These are phyloP conservation scores for Colossoma macropomum DNA, from an alignment of 2,113 vertebrate species.

Conservation along the genomic window DNA sequence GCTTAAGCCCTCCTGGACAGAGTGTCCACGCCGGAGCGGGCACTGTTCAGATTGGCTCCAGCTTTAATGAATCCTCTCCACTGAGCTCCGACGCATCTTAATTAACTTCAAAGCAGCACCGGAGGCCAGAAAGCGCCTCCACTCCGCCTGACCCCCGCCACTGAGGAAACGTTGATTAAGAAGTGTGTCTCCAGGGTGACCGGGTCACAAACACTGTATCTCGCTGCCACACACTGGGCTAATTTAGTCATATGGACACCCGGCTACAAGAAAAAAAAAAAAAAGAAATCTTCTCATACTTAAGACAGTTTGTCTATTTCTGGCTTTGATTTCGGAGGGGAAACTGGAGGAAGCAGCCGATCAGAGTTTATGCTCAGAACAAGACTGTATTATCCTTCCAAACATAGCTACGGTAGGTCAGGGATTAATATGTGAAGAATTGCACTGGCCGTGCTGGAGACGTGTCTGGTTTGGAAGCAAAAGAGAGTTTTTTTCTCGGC, in stretches of 20 bases:
- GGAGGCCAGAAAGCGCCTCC: constrained; percentile 67
- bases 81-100: constrained; percentile 80
- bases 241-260: constrained; percentile 44
- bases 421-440: constrained; percentile 49
- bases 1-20: constrained; percentile 32
- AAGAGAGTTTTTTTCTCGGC: constrained; percentile 47
- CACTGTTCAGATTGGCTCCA: constrained; percentile 67
- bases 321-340: neutral
- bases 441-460: constrained; percentile 18
- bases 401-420: constrained; percentile 43
- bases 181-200: constrained; percentile 63
- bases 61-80: constrained; percentile 77
- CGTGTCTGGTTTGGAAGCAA: constrained; percentile 42
- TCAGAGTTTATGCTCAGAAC: constrained; percentile 15
- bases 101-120: constrained; percentile 80
- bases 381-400: constrained; percentile 34
- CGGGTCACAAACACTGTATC: constrained; percentile 51
- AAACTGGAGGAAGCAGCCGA: neutral
- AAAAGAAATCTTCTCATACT: constrained; percentile 34
- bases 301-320: constrained; percentile 27
- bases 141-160: constrained; percentile 72
- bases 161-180: constrained; percentile 80
- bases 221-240: constrained; percentile 40
- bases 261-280: constrained; percentile 12
- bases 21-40: constrained; percentile 59